Conservation (phyloP, 2,797 vertebrate species). For the Tarsius wallacei region DNA sequence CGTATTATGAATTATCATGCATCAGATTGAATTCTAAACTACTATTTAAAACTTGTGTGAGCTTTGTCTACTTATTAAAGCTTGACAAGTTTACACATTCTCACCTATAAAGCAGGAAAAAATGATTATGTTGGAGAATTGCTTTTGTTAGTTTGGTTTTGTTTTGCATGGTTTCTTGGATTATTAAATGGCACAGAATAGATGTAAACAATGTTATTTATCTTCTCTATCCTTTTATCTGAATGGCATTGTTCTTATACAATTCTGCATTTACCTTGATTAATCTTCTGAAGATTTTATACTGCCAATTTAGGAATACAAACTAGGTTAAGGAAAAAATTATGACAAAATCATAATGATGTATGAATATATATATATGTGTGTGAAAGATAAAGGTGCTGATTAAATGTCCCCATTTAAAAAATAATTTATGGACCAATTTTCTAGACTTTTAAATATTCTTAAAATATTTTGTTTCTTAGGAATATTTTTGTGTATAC, state of each 20-base stretch:
- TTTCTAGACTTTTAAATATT: not conserved
- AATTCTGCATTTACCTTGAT: not conserved
- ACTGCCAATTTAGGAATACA: not conserved
- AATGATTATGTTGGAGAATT: not conserved
- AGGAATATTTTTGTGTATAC: not conserved
- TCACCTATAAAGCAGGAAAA: not conserved
- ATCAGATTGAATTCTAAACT: not conserved
- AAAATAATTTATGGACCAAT: not conserved
- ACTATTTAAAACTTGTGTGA: not conserved
- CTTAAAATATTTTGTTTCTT: not conserved
- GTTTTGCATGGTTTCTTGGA: not conserved
- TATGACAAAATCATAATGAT: not conserved
- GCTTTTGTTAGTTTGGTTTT: not conserved
- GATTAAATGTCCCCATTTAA: not conserved
- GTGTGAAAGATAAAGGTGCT: not conserved
- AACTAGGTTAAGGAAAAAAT: not conserved
- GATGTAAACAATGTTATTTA: not conserved
- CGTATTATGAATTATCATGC: not conserved
- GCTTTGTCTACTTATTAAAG: not conserved
- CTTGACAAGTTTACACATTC: not conserved
- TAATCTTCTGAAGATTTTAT: not conserved
- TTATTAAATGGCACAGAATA: not conserved
- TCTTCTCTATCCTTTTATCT: not conserved
- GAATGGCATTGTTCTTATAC: not conserved
- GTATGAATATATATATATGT: not conserved